These are phyloP conservation scores for Leptodactylus fallax DNA, from an alignment of 2,797 vertebrate genomes.

Conservation along the genomic window DNA sequence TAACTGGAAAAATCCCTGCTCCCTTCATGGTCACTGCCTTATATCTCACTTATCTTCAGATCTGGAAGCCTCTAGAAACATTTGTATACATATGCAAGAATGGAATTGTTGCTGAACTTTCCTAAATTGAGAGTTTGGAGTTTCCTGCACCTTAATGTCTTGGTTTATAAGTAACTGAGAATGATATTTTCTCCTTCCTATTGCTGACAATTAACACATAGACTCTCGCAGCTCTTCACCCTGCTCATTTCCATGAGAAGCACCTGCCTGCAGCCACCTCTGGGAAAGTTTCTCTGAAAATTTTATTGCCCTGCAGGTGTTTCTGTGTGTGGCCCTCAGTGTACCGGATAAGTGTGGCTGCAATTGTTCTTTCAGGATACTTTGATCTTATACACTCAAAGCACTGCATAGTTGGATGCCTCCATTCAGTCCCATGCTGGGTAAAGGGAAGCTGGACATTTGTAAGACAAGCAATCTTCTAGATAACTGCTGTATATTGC, in stretches of 20 bases:
- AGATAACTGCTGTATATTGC: conserved; percentile 81
- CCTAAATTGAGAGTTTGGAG: too few species aligned
- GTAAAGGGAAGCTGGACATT: conserved; percentile 68
- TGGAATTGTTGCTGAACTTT: too few species aligned
- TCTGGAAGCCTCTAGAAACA: too few species aligned
- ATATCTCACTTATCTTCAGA: too few species aligned
- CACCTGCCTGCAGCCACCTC: conserved; percentile 56
- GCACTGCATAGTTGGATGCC: conserved; percentile 83
- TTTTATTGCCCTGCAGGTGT: conserved; percentile 85
- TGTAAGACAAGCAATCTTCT: conserved; percentile 75
- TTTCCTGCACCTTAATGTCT: not conserved
- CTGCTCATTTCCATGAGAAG: conserved; percentile 18
- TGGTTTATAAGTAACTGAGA: not conserved
- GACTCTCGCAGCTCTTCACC: not conserved
- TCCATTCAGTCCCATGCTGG: conserved; percentile 76
- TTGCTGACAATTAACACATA: not conserved
- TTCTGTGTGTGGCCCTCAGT: conserved; percentile 77
- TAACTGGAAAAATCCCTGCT: too few species aligned
- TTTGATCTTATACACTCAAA: conserved; percentile 89
- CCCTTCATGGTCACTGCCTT: too few species aligned
- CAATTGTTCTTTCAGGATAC: conserved; percentile 85
- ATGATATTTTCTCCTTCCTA: not conserved
- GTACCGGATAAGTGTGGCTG: conserved; percentile 78
- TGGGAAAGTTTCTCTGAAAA: conserved; percentile 68
- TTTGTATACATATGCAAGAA: too few species aligned